A percentile compares a stretch with the other conserved stretches of the same genome.
Evolutionary conservation across 2,888 invertebrate genomes (phyloP).

Genomic region (Melolontha melolontha): DNA sequence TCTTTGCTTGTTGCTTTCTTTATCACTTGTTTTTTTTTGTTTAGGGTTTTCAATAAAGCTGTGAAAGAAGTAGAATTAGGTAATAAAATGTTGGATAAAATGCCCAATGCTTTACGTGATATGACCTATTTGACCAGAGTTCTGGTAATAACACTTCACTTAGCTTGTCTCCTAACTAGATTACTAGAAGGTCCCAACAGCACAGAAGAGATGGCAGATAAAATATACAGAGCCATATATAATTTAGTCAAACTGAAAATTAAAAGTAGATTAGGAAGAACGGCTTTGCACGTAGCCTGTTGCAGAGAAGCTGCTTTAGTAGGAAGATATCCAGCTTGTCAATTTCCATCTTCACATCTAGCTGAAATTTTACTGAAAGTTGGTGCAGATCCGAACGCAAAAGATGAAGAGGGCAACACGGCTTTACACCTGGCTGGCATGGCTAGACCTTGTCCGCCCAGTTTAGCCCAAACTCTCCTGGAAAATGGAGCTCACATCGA

Average conservation of each 20-base stretch:
- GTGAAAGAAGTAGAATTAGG: slow-evolving; percentile 70
- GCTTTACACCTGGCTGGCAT: slow-evolving; percentile 88
- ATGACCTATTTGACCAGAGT: slow-evolving; percentile 84
- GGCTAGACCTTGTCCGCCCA: slow-evolving; percentile 77
- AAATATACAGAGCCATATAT: slow-evolving; percentile 81
- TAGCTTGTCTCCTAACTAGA: slow-evolving; percentile 81
- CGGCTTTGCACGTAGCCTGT: slow-evolving; percentile 86
- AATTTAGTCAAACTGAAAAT: slow-evolving; percentile 80
- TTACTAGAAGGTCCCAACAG: slow-evolving; percentile 66
- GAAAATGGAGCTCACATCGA: slow-evolving; percentile 88
- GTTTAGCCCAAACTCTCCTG: slow-evolving; percentile 79
- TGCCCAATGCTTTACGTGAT: slow-evolving; percentile 77
- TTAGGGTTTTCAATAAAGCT: slow-evolving; percentile 83
- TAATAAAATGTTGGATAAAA: slow-evolving; percentile 70
- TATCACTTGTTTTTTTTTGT: neutral
- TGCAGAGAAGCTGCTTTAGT: slow-evolving; percentile 79
- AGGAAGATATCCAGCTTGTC: slow-evolving; percentile 76
- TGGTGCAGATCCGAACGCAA: slow-evolving; percentile 84
- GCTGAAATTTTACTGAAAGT: slow-evolving; percentile 81
- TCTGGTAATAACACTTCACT: slow-evolving; percentile 86
- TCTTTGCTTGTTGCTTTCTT: too few species aligned
- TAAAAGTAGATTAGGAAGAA: slow-evolving; percentile 73
- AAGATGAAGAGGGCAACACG: slow-evolving; percentile 87
- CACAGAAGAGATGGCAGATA: slow-evolving; percentile 64
- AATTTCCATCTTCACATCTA: slow-evolving; percentile 77